These are phyloP conservation scores for Drepanosiphum platanoidis DNA, from an alignment of 2,888 invertebrate species.

Conservation along the genomic window DNA sequence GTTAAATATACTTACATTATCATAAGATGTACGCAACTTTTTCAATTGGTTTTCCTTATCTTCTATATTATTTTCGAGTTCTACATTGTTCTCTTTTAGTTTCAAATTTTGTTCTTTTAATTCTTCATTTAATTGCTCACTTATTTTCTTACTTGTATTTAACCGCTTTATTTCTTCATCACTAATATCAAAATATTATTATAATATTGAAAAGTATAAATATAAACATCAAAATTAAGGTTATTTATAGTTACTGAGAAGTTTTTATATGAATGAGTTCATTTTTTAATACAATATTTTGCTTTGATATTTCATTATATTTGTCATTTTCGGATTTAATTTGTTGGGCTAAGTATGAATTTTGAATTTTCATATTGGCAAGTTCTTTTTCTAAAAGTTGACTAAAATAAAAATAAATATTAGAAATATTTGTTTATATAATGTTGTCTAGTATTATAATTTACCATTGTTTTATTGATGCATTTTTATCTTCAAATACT, in stretches of 20 bases:
- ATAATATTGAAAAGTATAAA: no score
- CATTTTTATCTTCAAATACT: slow-evolving; percentile 37
- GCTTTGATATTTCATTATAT: not conserved
- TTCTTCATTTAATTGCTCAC: slow-evolving; percentile 10
- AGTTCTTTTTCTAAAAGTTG: slow-evolving; percentile 30
- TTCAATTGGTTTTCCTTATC: slow-evolving; percentile 10
- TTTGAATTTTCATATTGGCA: not conserved
- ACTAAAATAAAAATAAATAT: slow-evolving; percentile 32
- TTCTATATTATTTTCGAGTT: slow-evolving; percentile 31
- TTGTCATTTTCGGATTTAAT: not conserved
- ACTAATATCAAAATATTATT: slow-evolving; percentile 16
- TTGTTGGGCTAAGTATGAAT: not conserved
- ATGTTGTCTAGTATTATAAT: not conserved
- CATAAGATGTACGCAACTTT: slow-evolving; percentile 31
- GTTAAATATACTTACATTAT: slow-evolving; percentile 10
- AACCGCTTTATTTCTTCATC: not conserved
- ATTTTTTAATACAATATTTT: slow-evolving; percentile 6
- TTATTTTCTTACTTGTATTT: slow-evolving; percentile 6
- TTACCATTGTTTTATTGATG: not conserved
- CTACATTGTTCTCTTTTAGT: slow-evolving; percentile 23
- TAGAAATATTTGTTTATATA: not conserved
- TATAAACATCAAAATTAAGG: not conserved
- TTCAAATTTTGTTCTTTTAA: slow-evolving; percentile 31
- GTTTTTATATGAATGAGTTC: not conserved
- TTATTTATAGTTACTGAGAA: slow-evolving; percentile 25